These are phyloP conservation scores for Drosophila sp. DNA, from an alignment of 1,140 invertebrate genomes.

Conservation along the genomic window DNA sequence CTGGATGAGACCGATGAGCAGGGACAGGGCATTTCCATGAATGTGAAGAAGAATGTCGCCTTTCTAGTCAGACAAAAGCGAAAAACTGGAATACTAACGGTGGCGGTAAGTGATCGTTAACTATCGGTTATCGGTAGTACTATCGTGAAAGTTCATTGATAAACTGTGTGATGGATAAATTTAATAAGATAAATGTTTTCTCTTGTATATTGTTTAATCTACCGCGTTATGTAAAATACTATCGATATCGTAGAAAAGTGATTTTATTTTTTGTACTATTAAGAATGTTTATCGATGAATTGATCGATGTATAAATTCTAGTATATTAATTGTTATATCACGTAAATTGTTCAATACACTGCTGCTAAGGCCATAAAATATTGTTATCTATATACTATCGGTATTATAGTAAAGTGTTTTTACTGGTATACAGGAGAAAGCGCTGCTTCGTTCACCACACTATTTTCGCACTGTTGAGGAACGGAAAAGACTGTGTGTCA, in stretches of 20 bases:
- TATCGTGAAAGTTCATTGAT: background rate
- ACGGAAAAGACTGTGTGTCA: constrained; percentile 53
- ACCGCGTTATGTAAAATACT: no score
- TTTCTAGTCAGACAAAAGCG: constrained; percentile 60
- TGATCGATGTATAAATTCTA: no score
- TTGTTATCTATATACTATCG: no score
- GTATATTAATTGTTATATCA: no score
- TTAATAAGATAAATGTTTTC: no score
- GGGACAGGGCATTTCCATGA: constrained; percentile 44
- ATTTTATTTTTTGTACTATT: no score
- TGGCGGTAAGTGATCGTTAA: constrained; percentile 42
- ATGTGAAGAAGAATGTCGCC: constrained; percentile 63
- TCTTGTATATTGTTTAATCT: background rate
- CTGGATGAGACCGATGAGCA: constrained; percentile 58
- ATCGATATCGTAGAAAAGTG: background rate
- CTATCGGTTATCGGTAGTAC: background rate
- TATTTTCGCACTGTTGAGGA: constrained; percentile 45
- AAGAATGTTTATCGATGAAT: no score
- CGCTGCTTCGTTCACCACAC: constrained; percentile 42
- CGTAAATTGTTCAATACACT: no score
- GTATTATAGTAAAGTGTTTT: no score
- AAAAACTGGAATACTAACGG: constrained; percentile 59
- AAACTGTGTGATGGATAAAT: no score
- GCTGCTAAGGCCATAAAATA: no score
- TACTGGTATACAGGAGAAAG: constrained; percentile 54